Evolutionary conservation across 2,888 invertebrate species (phyloP).

Genomic region (Onthophagus sagittarius): DNA sequence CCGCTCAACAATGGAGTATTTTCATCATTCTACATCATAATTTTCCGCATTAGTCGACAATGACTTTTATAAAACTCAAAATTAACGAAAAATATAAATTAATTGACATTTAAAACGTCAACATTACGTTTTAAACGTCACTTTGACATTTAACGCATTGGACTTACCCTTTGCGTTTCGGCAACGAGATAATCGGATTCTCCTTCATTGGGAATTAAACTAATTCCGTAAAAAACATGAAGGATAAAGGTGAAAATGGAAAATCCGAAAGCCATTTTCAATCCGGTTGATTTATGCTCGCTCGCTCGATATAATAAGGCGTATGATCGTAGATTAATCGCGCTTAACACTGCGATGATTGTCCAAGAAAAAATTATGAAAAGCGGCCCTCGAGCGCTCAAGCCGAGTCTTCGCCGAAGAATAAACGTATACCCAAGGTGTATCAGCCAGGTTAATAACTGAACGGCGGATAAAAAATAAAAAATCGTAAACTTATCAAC

Average conservation of each 20-base stretch:
- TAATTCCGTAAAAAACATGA: conserved; percentile 66
- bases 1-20: conserved; percentile 36
- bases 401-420: conserved; percentile 59
- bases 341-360: conserved; percentile 61
- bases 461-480: conserved; percentile 65
- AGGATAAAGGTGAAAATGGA: conserved; percentile 59
- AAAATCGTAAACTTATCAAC: conserved; percentile 61
- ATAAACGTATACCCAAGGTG: conserved; percentile 74
- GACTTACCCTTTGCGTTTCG: conserved; percentile 44
- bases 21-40: conserved; percentile 35
- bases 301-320: conserved; percentile 49
- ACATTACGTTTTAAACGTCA: neutral
- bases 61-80: conserved; percentile 18
- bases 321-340: conserved; percentile 66
- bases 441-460: conserved; percentile 75
- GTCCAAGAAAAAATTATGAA: conserved; percentile 66
- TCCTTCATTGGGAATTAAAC: conserved; percentile 63
- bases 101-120: neutral
- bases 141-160: neutral
- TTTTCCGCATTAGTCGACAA: neutral
- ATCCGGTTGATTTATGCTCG: conserved; percentile 37
- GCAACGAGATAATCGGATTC: conserved; percentile 48
- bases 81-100: conserved; percentile 14
- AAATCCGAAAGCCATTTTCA: conserved; percentile 55
- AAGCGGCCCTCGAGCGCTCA: conserved; percentile 72